Percentiles rank a stretch among this genome's conserved stretches.
These are phyloP conservation scores for Littorina saxatilis DNA, from an alignment of 1,140 invertebrate species.

Conservation along the genomic window DNA sequence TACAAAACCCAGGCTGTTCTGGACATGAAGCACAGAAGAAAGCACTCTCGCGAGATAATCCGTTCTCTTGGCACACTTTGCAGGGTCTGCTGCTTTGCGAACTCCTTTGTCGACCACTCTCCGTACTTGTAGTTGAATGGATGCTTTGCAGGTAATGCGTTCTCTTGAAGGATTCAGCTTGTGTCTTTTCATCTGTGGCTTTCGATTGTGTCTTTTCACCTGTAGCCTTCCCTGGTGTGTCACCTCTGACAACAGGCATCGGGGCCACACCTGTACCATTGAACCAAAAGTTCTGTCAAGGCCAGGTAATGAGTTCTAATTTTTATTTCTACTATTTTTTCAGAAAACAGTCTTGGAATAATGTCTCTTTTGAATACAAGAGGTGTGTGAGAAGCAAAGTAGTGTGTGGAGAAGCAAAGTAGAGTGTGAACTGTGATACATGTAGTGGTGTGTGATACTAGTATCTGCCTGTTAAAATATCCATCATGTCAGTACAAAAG, in stretches of 20 bases:
- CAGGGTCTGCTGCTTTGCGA: not conserved
- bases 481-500: too few species aligned
- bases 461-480: too few species aligned
- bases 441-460: too few species aligned
- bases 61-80: slow-evolving; percentile 18
- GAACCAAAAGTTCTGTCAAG: not conserved
- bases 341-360: not conserved
- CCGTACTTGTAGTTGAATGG: not conserved
- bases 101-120: not conserved
- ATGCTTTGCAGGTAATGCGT: slow-evolving; percentile 2
- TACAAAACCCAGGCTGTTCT: slow-evolving; percentile 22
- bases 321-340: not conserved
- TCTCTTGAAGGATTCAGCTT: not conserved
- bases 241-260: not conserved
- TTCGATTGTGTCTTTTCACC: too few species aligned
- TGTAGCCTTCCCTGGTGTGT: not conserved
- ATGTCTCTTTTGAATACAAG: not conserved
- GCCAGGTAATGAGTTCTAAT: not conserved
- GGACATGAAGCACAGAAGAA: slow-evolving; percentile 20
- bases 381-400: too few species aligned
- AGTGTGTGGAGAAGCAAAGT: too few species aligned
- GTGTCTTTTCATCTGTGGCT: not conserved
- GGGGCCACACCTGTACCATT: slow-evolving; percentile 7
- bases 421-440: too few species aligned
- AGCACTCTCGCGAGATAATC: slow-evolving; percentile 6